Percentiles rank a stretch among this genome's conserved stretches.
Conservation (phyloP, 2,113 vertebrate genomes). For the Hystrix cristata region DNA sequence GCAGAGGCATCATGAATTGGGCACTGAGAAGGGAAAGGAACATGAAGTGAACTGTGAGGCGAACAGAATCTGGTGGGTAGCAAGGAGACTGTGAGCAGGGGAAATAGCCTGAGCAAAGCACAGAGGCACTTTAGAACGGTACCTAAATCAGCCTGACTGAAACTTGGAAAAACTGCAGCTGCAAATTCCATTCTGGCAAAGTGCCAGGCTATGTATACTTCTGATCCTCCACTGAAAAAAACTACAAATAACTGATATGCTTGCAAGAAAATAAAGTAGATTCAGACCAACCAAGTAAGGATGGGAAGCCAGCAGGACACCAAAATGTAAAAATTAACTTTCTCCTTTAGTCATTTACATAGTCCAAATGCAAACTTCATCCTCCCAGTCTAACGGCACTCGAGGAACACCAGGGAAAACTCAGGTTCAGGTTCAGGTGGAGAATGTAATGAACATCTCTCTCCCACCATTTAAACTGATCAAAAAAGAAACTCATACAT, state of each 20-base stretch:
- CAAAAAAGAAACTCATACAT: not conserved
- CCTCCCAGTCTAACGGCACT: not conserved
- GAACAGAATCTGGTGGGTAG: not conserved
- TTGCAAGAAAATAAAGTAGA: constrained; percentile 51
- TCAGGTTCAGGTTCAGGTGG: not conserved
- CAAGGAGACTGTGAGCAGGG: not conserved
- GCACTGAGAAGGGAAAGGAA: not conserved
- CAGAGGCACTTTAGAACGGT: not conserved
- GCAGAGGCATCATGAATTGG: not conserved
- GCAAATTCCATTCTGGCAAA: constrained; percentile 47
- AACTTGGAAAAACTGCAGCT: not conserved
- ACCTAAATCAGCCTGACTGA: constrained; percentile 16
- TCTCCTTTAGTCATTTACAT: not conserved
- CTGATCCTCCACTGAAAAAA: constrained; percentile 42
- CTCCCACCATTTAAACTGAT: constrained; percentile 47
- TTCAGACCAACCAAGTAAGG: constrained; percentile 47
- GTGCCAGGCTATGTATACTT: constrained; percentile 31
- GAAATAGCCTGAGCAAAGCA: not conserved
- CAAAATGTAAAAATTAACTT: constrained; percentile 41
- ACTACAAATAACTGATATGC: constrained; percentile 35
- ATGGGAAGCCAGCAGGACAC: not conserved
- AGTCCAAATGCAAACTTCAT: constrained; percentile 17
- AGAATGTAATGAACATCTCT: not conserved
- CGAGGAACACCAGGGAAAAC: constrained; percentile 15
- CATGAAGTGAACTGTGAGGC: not conserved